Evolutionary conservation across 2,113 vertebrate species (phyloP).

Genomic region (Entosphenus tridentatus): DNA sequence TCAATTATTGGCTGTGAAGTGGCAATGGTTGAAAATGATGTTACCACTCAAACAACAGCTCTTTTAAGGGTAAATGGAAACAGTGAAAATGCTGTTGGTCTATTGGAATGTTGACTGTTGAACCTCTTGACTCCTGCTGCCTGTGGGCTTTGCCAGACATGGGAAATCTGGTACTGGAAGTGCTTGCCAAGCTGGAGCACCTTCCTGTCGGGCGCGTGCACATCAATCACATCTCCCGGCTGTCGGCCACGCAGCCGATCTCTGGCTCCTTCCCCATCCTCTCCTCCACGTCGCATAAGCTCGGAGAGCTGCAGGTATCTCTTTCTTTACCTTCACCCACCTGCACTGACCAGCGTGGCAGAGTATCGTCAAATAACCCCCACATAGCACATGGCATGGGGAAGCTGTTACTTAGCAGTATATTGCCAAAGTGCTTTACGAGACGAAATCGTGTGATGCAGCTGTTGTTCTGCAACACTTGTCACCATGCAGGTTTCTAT

Average conservation of each 20-base stretch:
- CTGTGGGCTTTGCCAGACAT: constrained; percentile 36
- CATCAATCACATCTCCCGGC: constrained; percentile 34
- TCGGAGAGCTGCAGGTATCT: constrained; percentile 67
- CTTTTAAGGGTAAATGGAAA: too few relatives aligned
- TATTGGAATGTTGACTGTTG: too few relatives aligned
- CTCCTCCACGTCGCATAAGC: constrained; percentile 49
- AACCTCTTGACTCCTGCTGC: too few relatives aligned
- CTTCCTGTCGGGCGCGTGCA: constrained; percentile 46
- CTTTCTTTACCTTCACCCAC: constrained; percentile 5
- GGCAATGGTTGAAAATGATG: too few relatives aligned
- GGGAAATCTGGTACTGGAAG: constrained; percentile 55
- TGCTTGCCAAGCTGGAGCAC: constrained; percentile 43
- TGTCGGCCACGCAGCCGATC: constrained; percentile 46
- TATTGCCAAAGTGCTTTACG: too few relatives aligned
- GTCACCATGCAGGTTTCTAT: constrained; percentile 38
- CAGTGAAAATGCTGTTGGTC: too few relatives aligned
- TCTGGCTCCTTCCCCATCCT: constrained; percentile 47
- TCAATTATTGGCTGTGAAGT: too few relatives aligned
- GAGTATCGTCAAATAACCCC: too few relatives aligned
- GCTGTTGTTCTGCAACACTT: background rate
- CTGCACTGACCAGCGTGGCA: background rate
- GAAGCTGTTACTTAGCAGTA: too few relatives aligned
- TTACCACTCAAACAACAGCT: too few relatives aligned
- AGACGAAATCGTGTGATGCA: background rate
- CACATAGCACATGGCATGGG: too few relatives aligned